Percentiles rank a stretch among this genome's conserved stretches.
Conservation (phyloP, 1,140 invertebrate species). For the Leptinotarsa undecemlineata region DNA sequence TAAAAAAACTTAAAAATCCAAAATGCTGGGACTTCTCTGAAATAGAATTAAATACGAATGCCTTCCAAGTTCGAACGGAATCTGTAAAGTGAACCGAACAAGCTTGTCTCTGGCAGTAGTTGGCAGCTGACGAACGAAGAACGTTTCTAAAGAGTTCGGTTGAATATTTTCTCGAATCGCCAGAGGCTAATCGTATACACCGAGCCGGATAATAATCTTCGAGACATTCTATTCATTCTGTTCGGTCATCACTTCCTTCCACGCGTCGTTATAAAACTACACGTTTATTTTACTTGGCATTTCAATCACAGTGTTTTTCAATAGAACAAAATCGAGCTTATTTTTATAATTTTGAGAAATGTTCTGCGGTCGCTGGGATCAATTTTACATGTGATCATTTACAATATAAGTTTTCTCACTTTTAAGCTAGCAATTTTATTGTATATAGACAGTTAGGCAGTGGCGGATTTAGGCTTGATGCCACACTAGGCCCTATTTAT, state of each 20-base stretch:
- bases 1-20: too few relatives aligned
- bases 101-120: background rate
- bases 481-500: too few relatives aligned
- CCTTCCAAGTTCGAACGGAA: background rate
- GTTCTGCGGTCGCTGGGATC: too few relatives aligned
- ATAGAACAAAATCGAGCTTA: background rate
- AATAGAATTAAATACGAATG: too few relatives aligned
- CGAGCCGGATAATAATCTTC: background rate
- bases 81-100: background rate
- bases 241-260: conserved; percentile 7
- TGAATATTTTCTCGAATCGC: conserved; percentile 1
- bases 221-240: conserved; percentile 5
- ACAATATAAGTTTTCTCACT: too few relatives aligned
- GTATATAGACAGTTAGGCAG: too few relatives aligned
- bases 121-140: background rate
- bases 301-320: background rate
- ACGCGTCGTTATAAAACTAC: conserved; percentile 2
- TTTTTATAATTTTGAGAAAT: too few relatives aligned
- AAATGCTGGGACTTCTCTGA: too few relatives aligned
- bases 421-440: too few relatives aligned
- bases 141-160: background rate
- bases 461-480: too few relatives aligned
- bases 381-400: too few relatives aligned
- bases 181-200: background rate
- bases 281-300: background rate